Conservation (phyloP, 2,888 invertebrate genomes). For the Argynnis bischoffii region DNA sequence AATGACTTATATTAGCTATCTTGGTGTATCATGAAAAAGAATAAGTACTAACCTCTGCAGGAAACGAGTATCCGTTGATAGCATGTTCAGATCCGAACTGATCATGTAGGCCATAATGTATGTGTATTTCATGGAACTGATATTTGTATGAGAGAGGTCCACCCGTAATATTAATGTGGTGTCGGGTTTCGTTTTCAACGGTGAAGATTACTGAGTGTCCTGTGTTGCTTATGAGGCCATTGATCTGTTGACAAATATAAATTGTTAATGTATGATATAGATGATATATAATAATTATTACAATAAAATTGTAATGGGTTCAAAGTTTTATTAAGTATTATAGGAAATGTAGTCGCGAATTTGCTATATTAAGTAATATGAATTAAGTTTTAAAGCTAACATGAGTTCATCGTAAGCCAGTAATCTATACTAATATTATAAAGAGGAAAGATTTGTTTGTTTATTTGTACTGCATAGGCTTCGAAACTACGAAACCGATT, state of each 20-base stretch:
- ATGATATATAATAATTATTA: not conserved
- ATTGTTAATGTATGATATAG: conserved; percentile 36
- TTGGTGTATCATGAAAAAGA: no score
- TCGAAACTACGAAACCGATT: no score
- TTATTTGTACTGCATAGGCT: no score
- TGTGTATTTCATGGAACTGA: conserved; percentile 96
- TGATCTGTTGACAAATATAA: conserved; percentile 84
- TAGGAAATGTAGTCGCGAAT: no score
- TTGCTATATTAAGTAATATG: no score
- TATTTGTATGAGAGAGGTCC: conserved; percentile 98
- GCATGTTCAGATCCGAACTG: conserved; percentile 98
- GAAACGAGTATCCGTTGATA: conserved; percentile 97
- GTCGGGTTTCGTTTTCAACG: conserved; percentile 91
- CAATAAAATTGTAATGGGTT: not conserved
- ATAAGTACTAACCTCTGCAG: conserved; percentile 93
- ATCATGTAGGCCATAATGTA: conserved; percentile 96
- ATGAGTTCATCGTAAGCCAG: no score
- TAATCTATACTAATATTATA: no score
- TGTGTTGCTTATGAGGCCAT: conserved; percentile 94
- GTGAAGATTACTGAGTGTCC: conserved; percentile 97
- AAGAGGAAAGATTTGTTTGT: no score
- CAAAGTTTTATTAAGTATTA: no score
- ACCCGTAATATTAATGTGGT: conserved; percentile 95
- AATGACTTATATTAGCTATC: no score
- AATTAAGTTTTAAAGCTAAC: no score